Evolutionary conservation across 2,113 vertebrate genomes (phyloP), one percentile per base, ranked within the genome.

Genomic region (Siniperca chuatsi): DNA sequence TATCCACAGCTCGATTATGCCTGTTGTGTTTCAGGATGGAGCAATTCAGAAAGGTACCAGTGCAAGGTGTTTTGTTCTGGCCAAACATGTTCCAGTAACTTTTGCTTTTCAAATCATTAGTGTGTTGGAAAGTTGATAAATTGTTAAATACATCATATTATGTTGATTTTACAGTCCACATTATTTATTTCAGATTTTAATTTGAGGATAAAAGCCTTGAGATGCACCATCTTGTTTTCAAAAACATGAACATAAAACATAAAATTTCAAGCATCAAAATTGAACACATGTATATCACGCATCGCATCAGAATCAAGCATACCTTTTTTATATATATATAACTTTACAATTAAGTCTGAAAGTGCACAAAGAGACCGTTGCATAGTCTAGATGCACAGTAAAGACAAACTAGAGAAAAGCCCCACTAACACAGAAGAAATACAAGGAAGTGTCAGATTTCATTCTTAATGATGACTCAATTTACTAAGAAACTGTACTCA

Each of bases 401-500:
- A 42, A 65, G 18, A 55, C 67, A 21, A 64, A 50, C 65, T 18
- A 21, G 65, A 82, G 55, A 18, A 55, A 83, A 70, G 23, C 2
- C 37, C 0, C 13, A 40, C 25, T 64, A 35, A 23, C 25, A 20
- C 52, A 58, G 46, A 29, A 29, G 29, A 29, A 29, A 29, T 29
- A 25, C 8, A 46, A 65, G 54, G 67, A 35, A 50, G 71, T 58
- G 73, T 64, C 33, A 3, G 10, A 54, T 74, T 69, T 81, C 62
- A 54, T 67, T 29, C 67, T 3, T 33, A 50, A 29, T 18, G 21
- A 65, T 55, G 54, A 82, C 62, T 2, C 21, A 20, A 69, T 64
- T 69, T 87, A 44, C 75, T 81, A 58, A 78, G 46, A 75, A 83
- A 35, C 21, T 3, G 23, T 48, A 2, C 35, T 42, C 0, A n/a